phyloP scores from a whole-genome alignment of 2,797 vertebrate species.

The Cephalopachus bancanus region DNA sequence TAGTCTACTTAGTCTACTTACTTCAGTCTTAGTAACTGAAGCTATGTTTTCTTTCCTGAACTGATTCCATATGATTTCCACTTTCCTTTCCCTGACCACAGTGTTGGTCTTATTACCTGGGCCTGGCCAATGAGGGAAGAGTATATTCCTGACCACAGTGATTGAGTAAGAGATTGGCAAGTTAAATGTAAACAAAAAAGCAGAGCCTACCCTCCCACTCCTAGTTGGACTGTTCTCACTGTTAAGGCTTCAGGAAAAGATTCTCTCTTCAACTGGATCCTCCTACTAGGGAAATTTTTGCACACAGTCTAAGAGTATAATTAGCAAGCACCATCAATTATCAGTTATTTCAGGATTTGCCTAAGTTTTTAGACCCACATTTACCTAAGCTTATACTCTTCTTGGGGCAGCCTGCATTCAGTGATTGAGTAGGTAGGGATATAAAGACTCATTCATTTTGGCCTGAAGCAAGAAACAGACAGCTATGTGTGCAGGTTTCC shows the following conservation, averaged over 20 bases:
- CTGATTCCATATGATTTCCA: not conserved
- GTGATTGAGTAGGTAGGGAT: not conserved
- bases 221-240: not conserved
- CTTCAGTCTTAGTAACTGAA: not conserved
- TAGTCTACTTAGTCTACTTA: too few relatives aligned
- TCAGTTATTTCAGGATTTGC: not conserved
- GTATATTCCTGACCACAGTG: not conserved
- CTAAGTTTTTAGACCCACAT: not conserved
- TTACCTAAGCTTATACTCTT: not conserved
- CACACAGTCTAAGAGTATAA: not conserved
- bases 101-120: not conserved
- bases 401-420: not conserved
- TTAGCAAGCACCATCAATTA: not conserved
- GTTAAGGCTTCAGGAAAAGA: not conserved
- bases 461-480: not conserved
- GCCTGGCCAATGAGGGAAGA: not conserved
- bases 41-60: not conserved
- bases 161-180: not conserved
- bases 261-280: not conserved
- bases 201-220: not conserved
- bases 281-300: not conserved
- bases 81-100: not conserved
- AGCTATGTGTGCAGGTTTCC: not conserved
- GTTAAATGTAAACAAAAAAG: not conserved
- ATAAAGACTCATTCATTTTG: slow-evolving; percentile 1